Percentiles rank a stretch among this genome's conserved stretches.
Evolutionary conservation across 2,888 invertebrate genomes (phyloP).

Genomic region (Pachycephus smyrnensis): DNA sequence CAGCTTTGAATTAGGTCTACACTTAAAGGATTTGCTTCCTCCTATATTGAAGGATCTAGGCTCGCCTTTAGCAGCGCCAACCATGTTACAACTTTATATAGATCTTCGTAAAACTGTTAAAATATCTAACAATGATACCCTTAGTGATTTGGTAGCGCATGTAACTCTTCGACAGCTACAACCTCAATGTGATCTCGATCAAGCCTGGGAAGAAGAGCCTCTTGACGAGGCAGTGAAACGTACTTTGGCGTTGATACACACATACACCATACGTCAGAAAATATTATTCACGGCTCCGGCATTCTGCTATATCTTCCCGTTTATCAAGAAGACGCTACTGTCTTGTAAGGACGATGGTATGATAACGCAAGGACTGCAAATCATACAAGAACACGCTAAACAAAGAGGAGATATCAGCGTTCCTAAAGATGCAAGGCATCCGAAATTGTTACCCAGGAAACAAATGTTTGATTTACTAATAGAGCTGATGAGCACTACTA

Average conservation of each 20-base stretch:
- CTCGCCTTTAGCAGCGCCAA: constrained; percentile 83
- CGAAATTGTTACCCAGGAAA: constrained; percentile 82
- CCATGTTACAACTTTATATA: constrained; percentile 73
- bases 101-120: constrained; percentile 73
- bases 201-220: constrained; percentile 81
- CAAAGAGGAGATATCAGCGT: constrained; percentile 69
- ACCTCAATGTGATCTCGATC: constrained; percentile 84
- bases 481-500: constrained; percentile 78
- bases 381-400: constrained; percentile 81
- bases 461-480: constrained; percentile 86
- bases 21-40: constrained; percentile 72
- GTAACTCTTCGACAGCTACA: constrained; percentile 78
- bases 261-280: constrained; percentile 66
- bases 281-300: constrained; percentile 77
- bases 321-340: constrained; percentile 75
- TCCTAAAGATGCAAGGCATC: constrained; percentile 74
- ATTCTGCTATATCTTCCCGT: constrained; percentile 86
- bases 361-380: constrained; percentile 73
- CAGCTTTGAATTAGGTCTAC: constrained; percentile 68
- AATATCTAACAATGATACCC: constrained; percentile 60
- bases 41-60: constrained; percentile 75
- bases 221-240: constrained; percentile 75
- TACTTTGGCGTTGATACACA: constrained; percentile 73
- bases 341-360: constrained; percentile 70
- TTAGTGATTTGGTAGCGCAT: constrained; percentile 76